Conservation (phyloP, 92 coral and sea anemone species). For the Montipora capitata region DNA sequence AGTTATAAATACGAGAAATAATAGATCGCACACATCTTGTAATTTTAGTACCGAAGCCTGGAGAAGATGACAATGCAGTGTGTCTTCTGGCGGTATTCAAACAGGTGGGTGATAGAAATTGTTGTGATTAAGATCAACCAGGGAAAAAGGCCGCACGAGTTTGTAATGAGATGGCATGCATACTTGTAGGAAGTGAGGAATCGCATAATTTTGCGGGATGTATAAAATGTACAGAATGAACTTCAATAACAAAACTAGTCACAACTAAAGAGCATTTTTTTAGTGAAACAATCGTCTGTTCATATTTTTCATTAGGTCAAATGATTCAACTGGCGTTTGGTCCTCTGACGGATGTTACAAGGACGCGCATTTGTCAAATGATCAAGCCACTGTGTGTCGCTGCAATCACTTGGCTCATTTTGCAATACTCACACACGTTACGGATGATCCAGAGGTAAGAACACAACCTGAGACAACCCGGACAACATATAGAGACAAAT, state of each 20-base stretch:
- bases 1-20: too few species aligned
- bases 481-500: too few species aligned
- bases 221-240: too few species aligned
- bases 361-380: slow-evolving; percentile 58
- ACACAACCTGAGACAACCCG: too few species aligned
- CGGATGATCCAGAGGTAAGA: slow-evolving; percentile 56
- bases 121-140: background rate
- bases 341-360: slow-evolving; percentile 81
- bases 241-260: background rate
- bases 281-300: background rate
- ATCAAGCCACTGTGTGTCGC: slow-evolving; percentile 72
- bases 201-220: too few species aligned
- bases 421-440: slow-evolving; percentile 84
- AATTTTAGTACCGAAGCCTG: slow-evolving; percentile 40
- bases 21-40: background rate
- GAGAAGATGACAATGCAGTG: slow-evolving; percentile 64
- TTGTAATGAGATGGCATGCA: too few species aligned
- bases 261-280: too few species aligned
- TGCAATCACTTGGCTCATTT: slow-evolving; percentile 88
- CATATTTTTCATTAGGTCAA: background rate
- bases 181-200: too few species aligned
- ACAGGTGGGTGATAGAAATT: background rate
- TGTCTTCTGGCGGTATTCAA: slow-evolving; percentile 44
- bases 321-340: slow-evolving; percentile 72
- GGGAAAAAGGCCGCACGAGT: background rate